These are phyloP conservation scores for Heterodera schachtii DNA, from an alignment of 1,140 invertebrate genomes.

Conservation along the genomic window DNA sequence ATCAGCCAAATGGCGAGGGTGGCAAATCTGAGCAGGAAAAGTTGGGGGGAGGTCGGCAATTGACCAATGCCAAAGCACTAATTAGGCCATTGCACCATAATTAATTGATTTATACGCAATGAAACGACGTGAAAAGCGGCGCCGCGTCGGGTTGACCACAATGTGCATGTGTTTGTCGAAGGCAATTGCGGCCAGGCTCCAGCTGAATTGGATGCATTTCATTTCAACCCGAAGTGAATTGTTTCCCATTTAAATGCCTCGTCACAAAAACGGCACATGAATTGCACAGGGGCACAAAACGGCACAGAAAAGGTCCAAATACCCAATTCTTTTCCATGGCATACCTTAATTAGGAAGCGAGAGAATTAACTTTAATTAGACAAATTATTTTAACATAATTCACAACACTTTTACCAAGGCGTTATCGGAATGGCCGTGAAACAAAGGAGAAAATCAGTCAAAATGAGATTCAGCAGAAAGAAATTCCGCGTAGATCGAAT, in stretches of 20 bases:
- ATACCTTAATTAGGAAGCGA: not conserved
- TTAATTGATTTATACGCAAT: not conserved
- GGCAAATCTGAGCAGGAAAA: constrained; percentile 7
- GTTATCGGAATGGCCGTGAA: constrained; percentile 56
- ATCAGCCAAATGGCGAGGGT: constrained; percentile 59
- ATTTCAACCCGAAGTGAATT: not conserved
- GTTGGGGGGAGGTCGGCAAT: too few relatives aligned
- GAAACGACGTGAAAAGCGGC: constrained; percentile 35
- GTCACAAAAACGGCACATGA: constrained; percentile 63
- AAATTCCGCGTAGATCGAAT: constrained; percentile 61
- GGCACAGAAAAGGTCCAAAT: constrained; percentile 57
- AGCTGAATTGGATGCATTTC: constrained; percentile 41
- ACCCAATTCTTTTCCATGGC: constrained; percentile 56
- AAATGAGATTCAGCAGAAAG: constrained; percentile 58
- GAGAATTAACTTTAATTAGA: not conserved
- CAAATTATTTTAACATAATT: not conserved
- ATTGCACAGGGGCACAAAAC: constrained; percentile 55
- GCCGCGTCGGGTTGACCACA: constrained; percentile 36
- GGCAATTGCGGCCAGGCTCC: constrained; percentile 58
- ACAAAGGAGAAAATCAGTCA: constrained; percentile 60
- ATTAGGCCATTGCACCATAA: not conserved
- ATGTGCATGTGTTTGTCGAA: constrained; percentile 60
- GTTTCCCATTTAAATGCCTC: constrained; percentile 36
- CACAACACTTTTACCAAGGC: constrained; percentile 9
- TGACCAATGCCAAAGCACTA: not conserved